Evolutionary conservation across 2,113 vertebrate species (phyloP).

Genomic region (Callaeas wilsoni): DNA sequence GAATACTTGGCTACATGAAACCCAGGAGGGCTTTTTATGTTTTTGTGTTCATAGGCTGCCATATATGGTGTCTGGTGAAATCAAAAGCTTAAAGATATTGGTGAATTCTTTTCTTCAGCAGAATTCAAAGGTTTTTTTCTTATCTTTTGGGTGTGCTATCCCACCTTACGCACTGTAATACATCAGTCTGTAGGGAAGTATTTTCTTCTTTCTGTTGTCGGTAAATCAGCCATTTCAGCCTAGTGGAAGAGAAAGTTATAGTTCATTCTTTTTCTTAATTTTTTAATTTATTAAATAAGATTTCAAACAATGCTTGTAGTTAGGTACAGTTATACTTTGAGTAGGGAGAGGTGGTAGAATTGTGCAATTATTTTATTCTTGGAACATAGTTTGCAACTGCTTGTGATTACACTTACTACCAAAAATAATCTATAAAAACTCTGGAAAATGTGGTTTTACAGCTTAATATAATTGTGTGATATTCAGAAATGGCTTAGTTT

Average conservation of each 20-base stretch:
- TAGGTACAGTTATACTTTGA: not conserved
- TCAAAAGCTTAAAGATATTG: not conserved
- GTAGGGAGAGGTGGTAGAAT: not conserved
- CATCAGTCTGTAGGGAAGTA: not conserved
- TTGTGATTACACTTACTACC: not conserved
- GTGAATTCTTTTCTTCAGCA: not conserved
- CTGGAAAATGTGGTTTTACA: not conserved
- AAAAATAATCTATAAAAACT: not conserved
- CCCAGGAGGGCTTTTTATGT: not conserved
- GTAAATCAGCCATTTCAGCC: not conserved
- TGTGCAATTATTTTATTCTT: not conserved
- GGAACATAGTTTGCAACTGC: not conserved
- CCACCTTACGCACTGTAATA: not conserved
- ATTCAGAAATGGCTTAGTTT: not conserved
- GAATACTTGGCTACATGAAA: not conserved
- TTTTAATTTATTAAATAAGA: not conserved
- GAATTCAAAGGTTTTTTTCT: not conserved
- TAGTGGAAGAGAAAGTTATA: not conserved
- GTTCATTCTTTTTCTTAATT: not conserved
- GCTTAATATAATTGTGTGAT: not conserved
- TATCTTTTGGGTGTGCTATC: not conserved
- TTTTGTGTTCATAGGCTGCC: not conserved
- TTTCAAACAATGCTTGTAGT: not conserved
- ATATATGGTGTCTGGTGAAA: not conserved
- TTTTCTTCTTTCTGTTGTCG: not conserved